phyloP scores from a whole-genome alignment of 1,140 invertebrate genomes.

The Aporrectodea caliginosa region DNA sequence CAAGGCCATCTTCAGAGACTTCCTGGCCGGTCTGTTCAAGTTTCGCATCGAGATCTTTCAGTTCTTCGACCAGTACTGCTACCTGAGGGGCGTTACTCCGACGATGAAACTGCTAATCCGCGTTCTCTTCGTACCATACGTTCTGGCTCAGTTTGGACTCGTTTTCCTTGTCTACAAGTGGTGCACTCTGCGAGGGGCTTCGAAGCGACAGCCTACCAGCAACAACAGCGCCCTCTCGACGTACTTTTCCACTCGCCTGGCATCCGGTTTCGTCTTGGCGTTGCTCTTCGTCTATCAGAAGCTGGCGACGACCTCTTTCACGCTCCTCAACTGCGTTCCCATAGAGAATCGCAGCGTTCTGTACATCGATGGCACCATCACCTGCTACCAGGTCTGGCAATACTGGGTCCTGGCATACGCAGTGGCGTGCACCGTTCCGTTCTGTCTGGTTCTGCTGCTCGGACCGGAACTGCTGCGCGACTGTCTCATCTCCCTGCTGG shows the following conservation, averaged over 20 bases:
- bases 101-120: not conserved
- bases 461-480: conserved; percentile 9
- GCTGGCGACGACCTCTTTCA: conserved; percentile 5
- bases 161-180: not conserved
- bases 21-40: conserved; percentile 6
- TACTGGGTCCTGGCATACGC: conserved; percentile 1
- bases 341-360: not conserved
- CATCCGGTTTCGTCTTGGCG: conserved; percentile 2
- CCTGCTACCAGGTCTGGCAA: conserved; percentile 8
- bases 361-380: conserved; percentile 3
- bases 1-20: not conserved
- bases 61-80: conserved; percentile 6
- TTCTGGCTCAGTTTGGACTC: not conserved
- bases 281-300: conserved; percentile 20
- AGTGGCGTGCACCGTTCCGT: not conserved
- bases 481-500: not conserved
- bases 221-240: not conserved
- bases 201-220: not conserved
- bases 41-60: conserved; percentile 8
- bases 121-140: conserved; percentile 15
- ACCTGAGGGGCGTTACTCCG: not conserved
- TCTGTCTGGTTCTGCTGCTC: conserved; percentile 6
- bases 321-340: conserved; percentile 17
- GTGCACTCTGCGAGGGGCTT: not conserved
- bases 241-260: conserved; percentile 1